Evolutionary conservation across 2,113 vertebrate genomes (phyloP), one percentile per base, ranked within the genome.

Genomic region (Lonchura striata): DNA sequence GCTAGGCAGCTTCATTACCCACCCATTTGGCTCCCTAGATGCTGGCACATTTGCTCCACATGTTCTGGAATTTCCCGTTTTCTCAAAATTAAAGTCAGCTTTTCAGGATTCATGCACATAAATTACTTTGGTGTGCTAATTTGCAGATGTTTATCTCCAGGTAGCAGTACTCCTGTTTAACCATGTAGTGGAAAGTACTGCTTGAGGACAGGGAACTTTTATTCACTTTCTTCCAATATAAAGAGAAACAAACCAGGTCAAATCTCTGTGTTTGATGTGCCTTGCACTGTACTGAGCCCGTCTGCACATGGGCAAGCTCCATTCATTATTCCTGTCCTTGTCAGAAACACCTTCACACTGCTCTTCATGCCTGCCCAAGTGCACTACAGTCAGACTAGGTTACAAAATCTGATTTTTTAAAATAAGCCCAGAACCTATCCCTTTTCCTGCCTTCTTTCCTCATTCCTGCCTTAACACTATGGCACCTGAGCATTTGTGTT

Each of bases 31-130:
- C 71, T 93, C 47, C 30, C 53, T 46, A 6, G 54, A 16, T 39
- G 47, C 82, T 94, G 94, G 95, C 92, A 93, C 91, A 81, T 88
- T 59, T 25, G 31, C 86, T 81, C 42, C 71, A 2, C 8, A 0
- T 41, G 76, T 88, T 97, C 95, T 86, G 96, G 96, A 96, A 96
- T 90, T 94, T 94, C 95, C 96, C 72, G 92, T 96, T 96, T 96
- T 94, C 94, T 78, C 52, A 23, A 92, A 96, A 93, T 90, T 97
- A 63, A 88, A 95, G 88, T 74, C 89, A 47, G 72, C 72, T 82
- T 90, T 95, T 96, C 35, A 27, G 88, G 86, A 95, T 94, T 83
- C 83, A 75, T 75, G 91, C 80, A 80, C 83, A 88, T 92, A 93
- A 96, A 96, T 95, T 97, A 94, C 88, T 81, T 65, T 10, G 0